Evolutionary conservation across 2,797 vertebrate species (phyloP).

Genomic region (Diceros bicornis): DNA sequence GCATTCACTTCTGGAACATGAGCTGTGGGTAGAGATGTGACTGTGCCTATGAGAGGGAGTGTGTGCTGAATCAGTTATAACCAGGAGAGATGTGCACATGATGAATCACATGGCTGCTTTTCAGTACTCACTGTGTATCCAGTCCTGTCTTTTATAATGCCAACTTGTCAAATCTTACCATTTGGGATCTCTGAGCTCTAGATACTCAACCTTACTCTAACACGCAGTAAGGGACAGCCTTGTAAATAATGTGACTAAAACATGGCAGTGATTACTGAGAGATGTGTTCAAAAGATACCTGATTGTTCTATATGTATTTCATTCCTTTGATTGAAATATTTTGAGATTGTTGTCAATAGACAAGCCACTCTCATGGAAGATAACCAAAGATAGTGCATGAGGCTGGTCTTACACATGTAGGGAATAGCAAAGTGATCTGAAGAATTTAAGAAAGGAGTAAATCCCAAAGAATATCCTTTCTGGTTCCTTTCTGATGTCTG

Average conservation of each 20-base stretch:
- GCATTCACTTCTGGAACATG: neutral
- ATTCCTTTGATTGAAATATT: neutral
- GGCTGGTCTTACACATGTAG: neutral
- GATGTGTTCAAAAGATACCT: neutral
- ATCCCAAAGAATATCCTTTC: neutral
- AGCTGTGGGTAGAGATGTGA: neutral
- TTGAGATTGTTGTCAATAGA: neutral
- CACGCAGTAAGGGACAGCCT: neutral
- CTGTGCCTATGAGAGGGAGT: neutral
- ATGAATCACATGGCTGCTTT: neutral
- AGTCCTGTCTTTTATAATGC: neutral
- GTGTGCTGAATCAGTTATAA: neutral
- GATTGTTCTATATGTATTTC: neutral
- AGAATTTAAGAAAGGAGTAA: slow-evolving; percentile 10
- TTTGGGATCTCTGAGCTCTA: neutral
- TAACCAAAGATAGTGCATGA: neutral
- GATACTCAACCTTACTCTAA: neutral
- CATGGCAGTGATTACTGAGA: neutral
- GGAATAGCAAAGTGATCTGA: neutral
- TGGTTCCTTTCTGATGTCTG: neutral
- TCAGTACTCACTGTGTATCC: neutral
- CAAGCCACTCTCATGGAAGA: neutral
- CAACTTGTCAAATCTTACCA: neutral
- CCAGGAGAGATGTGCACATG: neutral
- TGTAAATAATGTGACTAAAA: neutral